Evolutionary conservation across 2,113 vertebrate genomes (phyloP).

Genomic region (Ptyas mucosa): DNA sequence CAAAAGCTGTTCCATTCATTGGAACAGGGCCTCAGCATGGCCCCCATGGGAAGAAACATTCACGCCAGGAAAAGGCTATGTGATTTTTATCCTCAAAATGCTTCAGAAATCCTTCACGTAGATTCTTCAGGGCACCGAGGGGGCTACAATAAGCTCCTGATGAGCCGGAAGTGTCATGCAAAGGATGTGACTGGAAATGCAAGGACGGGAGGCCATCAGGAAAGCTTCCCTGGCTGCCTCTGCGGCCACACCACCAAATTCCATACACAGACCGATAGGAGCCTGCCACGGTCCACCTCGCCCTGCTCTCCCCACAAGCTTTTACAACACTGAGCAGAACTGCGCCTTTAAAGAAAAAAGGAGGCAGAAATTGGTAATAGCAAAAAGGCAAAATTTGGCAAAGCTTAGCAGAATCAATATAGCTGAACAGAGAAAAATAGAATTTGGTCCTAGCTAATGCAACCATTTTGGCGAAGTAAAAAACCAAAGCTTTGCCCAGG

Average conservation of each 20-base stretch:
- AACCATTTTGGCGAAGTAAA: not conserved
- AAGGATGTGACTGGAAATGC: not conserved
- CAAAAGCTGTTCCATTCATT: not conserved
- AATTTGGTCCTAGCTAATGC: not conserved
- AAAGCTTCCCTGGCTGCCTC: not conserved
- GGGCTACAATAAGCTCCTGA: not conserved
- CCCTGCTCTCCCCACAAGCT: not conserved
- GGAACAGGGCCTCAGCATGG: not conserved
- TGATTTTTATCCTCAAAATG: not conserved
- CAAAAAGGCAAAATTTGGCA: not conserved
- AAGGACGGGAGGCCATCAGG: not conserved
- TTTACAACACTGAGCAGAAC: not conserved
- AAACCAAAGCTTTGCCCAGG: not conserved
- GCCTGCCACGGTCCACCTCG: not conserved
- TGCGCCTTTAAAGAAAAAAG: not conserved
- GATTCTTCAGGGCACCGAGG: not conserved
- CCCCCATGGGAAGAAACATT: not conserved
- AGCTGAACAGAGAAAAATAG: not conserved
- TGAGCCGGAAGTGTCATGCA: not conserved
- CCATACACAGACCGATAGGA: not conserved
- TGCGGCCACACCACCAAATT: not conserved
- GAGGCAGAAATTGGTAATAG: not conserved
- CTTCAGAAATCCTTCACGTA: not conserved
- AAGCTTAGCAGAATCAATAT: not conserved
- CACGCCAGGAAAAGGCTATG: not conserved